Evolutionary conservation across 2,797 vertebrate genomes (phyloP), one percentile per base, ranked within the genome.

Genomic region (Hypotaenidia okinawae): DNA sequence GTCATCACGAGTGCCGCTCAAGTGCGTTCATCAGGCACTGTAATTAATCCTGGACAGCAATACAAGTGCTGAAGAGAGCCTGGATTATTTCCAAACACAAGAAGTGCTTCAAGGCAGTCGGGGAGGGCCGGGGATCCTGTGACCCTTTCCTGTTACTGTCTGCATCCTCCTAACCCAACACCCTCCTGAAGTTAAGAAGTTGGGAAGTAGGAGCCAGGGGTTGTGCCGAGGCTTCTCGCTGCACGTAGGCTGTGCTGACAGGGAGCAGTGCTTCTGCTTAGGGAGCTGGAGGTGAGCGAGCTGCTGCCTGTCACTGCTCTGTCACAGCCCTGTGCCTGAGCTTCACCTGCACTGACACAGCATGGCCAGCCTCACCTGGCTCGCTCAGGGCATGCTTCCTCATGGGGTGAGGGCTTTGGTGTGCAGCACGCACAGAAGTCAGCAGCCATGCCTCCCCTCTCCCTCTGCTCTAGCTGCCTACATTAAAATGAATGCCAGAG

Each of bases 171-270:
- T 47, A 32, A 68, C 41, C 32, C 59, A 15, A 5, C 39, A 1
- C 5, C 6, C 5, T 27, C 13, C 18, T 9, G 39, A 49, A 54
- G 30, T 32, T 47, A 28, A 14, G 30, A 54, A 33, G 35, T 27
- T 70, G 22, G 19, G 19, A 25, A 18, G 16, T 2, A 76, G 51
- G n/a, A 37, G 11, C 17, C 27, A 6, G 25, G 4, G 4, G 49
- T 15, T 27, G 24, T 41, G 16, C 17, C 4, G 24, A 49, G 39
- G 13, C 32, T 66, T 66, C 32, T 59, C 35, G 27, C 45, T 21
- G 25, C 19, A 17, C 0, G 2, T 7, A 21, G 84, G 25, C 22
- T 4, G 1, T 8, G 16, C 58, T 23, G 17, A 6, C 1, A 9
- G 32, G 7, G 35, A 66, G 7, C 1, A 33, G 15, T 5, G 25